These are phyloP conservation scores for Agapetus fuscipes DNA, from an alignment of 2,888 invertebrate species.

Conservation along the genomic window DNA sequence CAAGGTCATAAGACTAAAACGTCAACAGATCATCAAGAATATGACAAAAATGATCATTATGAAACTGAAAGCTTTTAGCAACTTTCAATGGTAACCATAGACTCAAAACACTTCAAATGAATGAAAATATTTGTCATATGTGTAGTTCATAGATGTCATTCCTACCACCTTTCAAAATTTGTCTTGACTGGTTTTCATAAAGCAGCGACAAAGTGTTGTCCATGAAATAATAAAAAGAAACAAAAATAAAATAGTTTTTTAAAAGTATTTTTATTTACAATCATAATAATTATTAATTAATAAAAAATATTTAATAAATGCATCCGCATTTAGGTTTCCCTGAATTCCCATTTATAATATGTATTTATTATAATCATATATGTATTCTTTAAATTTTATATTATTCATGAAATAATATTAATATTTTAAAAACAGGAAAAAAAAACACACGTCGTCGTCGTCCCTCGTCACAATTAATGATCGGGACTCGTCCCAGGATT, in stretches of 20 bases:
- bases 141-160: no score
- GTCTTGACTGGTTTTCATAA: no score
- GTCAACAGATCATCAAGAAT: no score
- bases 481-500: no score
- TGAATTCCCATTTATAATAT: constrained; percentile 20
- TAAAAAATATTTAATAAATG: constrained; percentile 19
- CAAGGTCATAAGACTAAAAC: no score
- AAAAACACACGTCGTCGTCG: no score
- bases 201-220: neutral
- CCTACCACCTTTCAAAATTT: no score
- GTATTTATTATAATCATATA: neutral
- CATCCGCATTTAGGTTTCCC: constrained; percentile 19
- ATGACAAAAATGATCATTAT: no score
- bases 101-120: no score
- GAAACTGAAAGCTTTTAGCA: no score
- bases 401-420: neutral
- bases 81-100: no score
- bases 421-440: neutral
- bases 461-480: no score
- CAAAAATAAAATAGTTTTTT: constrained; percentile 17
- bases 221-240: constrained; percentile 5
- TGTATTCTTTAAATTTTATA: neutral
- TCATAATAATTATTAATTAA: constrained; percentile 8
- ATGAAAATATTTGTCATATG: neutral
- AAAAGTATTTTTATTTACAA: constrained; percentile 22